Base-by-base conservation (phyloP, 2,113 vertebrate species). In the Macquaria australasica region DNA sequence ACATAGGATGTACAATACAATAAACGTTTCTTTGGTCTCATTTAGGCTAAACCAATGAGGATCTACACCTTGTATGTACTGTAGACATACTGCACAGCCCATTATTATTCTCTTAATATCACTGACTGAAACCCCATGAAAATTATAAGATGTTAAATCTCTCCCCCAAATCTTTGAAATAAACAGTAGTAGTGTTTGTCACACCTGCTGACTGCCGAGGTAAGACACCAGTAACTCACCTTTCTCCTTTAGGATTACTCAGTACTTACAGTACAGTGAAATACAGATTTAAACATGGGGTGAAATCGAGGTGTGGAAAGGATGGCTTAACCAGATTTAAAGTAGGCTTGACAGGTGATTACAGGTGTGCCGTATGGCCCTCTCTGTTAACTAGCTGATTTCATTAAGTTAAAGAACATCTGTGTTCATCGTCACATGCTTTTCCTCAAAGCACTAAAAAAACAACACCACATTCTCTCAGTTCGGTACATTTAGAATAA, bases 401-500 rank as follows among this genome's bases (percentile, higher is more conserved):
- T 16, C 16, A 51, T 51, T 51, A 34, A 67, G 23, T 51, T 14
- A 53, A 21, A 21, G 4, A 69, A 3, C 15, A 77, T 9, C 16
- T 4, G 31, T 18, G 18, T 60, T 53, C 4, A 16, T 15, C 31
- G 45, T 55, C 34, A 21, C 25, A n/a, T 56, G 12, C 31, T 62
- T 62, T 63, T 34, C 23, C 12, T 60, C 15, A 59, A 16, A 55
- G n/a, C 31, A 16, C 8, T 20, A 8, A 50, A 73, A 77, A 72
- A 58, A 60, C n/a, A 34, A 50, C 10, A 77, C 31, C 4, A 76
- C 56, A 53, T 41, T 48, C 18, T 25, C 37, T 64, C 21, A 60
- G 45, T 84, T n/a, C 18, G 37, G 3, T 59, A 48, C 62, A 68
- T 88, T 87, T 37, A 72, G 81, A 89, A 93, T 93, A 93, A 90